These are phyloP conservation scores for Sebastes matsubarae DNA, from an alignment of 2,797 vertebrate genomes.

Conservation along the genomic window DNA sequence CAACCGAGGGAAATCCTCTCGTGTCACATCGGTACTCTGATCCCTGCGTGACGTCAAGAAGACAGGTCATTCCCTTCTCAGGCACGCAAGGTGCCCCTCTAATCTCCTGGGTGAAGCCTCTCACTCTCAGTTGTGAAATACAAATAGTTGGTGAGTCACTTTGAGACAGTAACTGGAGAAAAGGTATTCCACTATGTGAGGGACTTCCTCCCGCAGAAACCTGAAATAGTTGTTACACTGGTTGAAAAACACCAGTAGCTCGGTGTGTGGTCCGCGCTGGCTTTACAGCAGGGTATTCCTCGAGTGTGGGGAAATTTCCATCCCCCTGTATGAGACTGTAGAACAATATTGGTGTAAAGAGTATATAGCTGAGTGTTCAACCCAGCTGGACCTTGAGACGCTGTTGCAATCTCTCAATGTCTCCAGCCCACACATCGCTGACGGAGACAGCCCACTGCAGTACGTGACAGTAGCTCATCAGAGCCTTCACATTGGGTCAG, in stretches of 20 bases:
- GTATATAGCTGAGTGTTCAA: conserved; percentile 70
- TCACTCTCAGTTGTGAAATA: conserved; percentile 56
- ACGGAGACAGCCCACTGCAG: neutral
- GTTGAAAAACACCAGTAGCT: conserved; percentile 46
- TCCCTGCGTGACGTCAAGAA: conserved; percentile 76
- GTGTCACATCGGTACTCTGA: conserved; percentile 50
- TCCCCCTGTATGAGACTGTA: conserved; percentile 60
- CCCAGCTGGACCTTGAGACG: conserved; percentile 57
- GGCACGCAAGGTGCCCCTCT: conserved; percentile 50
- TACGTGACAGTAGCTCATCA: conserved; percentile 38
- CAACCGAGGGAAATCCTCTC: conserved; percentile 80
- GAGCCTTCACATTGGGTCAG: conserved; percentile 3
- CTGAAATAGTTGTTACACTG: conserved; percentile 54
- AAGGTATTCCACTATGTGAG: conserved; percentile 48
- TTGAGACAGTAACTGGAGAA: conserved; percentile 45
- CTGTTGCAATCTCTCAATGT: conserved; percentile 32
- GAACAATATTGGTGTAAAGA: conserved; percentile 78
- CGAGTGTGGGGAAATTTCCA: conserved; percentile 62
- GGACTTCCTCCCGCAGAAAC: conserved; percentile 60
- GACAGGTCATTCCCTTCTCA: conserved; percentile 50
- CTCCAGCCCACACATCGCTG: conserved; percentile 51
- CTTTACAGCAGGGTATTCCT: conserved; percentile 58
- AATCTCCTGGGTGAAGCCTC: conserved; percentile 34
- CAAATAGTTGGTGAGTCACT: conserved; percentile 68
- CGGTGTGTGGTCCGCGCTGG: conserved; percentile 69